Conservation (phyloP, 2,113 vertebrate genomes). For the Pelvicachromis taeniatus region DNA sequence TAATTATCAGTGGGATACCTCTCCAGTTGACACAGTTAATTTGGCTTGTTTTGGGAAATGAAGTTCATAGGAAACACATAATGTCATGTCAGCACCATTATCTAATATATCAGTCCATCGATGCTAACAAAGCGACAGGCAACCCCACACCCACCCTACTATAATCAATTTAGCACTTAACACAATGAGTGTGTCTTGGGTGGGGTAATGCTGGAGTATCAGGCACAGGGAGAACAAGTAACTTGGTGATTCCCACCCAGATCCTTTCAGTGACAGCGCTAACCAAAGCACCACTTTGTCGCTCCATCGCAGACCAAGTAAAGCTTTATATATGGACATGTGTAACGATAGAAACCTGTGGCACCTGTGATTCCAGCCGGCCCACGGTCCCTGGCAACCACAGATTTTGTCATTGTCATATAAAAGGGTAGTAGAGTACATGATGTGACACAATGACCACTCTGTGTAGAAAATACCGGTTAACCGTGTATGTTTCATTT, state of each 20-base stretch:
- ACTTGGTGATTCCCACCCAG: not conserved
- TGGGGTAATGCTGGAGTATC: not conserved
- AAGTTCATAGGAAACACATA: not conserved
- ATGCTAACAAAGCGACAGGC: too few species aligned
- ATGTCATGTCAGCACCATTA: not conserved
- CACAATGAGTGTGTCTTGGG: not conserved
- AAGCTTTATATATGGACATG: not conserved
- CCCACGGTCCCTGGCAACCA: not conserved
- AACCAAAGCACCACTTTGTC: not conserved
- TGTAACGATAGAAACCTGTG: not conserved
- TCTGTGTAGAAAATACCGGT: not conserved
- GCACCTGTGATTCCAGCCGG: not conserved
- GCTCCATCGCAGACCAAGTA: not conserved
- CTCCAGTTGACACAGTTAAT: not conserved
- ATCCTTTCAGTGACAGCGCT: not conserved
- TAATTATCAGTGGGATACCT: not conserved
- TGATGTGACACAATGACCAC: not conserved
- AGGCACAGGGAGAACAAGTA: not conserved
- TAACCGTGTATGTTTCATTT: not conserved
- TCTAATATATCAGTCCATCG: not conserved
- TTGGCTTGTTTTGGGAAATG: not conserved
- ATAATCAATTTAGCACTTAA: not conserved
- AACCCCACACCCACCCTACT: not conserved
- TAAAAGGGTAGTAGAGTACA: not conserved
- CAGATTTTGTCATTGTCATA: not conserved